Percentiles rank a stretch among this genome's conserved stretches.
phyloP scores from a whole-genome alignment of 2,888 invertebrate genomes.

The Eristalis pertinax region DNA sequence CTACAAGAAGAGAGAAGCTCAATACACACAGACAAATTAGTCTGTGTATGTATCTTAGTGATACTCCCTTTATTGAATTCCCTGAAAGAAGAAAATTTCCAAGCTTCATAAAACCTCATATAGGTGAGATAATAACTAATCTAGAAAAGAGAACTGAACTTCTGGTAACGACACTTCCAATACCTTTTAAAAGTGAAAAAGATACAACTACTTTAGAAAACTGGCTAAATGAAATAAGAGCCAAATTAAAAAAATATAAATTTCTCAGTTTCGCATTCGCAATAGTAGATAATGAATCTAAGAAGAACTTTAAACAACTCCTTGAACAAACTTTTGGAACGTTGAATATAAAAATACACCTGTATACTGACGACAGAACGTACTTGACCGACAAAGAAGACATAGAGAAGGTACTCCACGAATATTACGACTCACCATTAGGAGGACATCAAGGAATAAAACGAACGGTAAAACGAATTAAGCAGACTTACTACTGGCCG shows the following conservation, averaged over 20 bases:
- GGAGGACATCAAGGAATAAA: conserved; percentile 20
- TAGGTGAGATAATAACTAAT: background rate
- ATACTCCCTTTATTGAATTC: background rate
- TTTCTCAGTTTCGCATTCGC: background rate
- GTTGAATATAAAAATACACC: background rate
- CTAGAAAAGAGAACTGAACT: background rate
- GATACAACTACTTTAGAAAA: background rate
- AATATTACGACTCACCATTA: conserved; percentile 19
- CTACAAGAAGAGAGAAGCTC: background rate
- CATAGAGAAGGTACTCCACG: conserved; percentile 5
- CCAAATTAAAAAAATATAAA: background rate
- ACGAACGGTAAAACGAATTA: conserved; percentile 18
- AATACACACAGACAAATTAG: background rate
- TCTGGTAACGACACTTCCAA: background rate
- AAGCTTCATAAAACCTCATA: background rate
- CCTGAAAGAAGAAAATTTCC: background rate
- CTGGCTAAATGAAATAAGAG: background rate
- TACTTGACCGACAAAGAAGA: background rate
- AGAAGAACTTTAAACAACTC: background rate
- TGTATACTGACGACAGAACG: background rate
- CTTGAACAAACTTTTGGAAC: background rate
- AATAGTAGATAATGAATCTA: background rate
- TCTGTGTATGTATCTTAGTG: background rate
- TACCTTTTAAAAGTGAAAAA: background rate
- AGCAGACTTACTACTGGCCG: conserved; percentile 3